These are phyloP conservation scores for Sebastes taczanowskii DNA, from an alignment of 2,797 vertebrate genomes.

Conservation along the genomic window DNA sequence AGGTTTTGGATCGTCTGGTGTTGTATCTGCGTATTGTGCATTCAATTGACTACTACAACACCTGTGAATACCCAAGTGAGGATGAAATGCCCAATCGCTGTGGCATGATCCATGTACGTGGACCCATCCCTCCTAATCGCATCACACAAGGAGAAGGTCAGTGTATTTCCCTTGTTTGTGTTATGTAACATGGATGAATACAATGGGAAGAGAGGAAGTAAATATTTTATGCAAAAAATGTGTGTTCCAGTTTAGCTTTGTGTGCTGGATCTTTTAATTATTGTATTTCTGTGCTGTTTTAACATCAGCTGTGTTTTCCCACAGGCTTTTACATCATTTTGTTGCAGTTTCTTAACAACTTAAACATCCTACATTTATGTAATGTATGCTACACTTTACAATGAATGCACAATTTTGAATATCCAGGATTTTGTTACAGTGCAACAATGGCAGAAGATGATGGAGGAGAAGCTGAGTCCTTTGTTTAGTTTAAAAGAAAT, in stretches of 20 bases:
- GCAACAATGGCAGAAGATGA: slow-evolving; percentile 90
- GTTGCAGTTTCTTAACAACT: background rate
- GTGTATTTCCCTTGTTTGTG: background rate
- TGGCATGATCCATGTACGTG: slow-evolving; percentile 93
- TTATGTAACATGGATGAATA: background rate
- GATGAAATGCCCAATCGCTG: slow-evolving; percentile 97
- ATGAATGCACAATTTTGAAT: background rate
- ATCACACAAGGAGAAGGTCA: slow-evolving; percentile 91
- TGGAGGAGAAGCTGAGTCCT: slow-evolving; percentile 90
- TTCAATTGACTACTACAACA: slow-evolving; percentile 95
- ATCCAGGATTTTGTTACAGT: slow-evolving; percentile 72
- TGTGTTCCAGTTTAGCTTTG: background rate
- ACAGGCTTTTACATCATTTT: background rate
- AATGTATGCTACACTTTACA: background rate
- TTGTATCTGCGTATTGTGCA: slow-evolving; percentile 93
- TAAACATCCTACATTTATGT: background rate
- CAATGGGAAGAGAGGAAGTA: background rate
- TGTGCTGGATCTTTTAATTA: background rate
- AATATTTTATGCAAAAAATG: background rate
- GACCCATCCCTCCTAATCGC: slow-evolving; percentile 92
- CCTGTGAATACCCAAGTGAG: slow-evolving; percentile 94
- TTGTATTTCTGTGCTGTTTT: background rate
- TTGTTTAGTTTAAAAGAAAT: slow-evolving; percentile 88
- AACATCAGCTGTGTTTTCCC: background rate
- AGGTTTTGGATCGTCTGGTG: slow-evolving; percentile 92